Conservation (phyloP, 2,113 vertebrate genomes). For the Bolborhynchus lineola region DNA sequence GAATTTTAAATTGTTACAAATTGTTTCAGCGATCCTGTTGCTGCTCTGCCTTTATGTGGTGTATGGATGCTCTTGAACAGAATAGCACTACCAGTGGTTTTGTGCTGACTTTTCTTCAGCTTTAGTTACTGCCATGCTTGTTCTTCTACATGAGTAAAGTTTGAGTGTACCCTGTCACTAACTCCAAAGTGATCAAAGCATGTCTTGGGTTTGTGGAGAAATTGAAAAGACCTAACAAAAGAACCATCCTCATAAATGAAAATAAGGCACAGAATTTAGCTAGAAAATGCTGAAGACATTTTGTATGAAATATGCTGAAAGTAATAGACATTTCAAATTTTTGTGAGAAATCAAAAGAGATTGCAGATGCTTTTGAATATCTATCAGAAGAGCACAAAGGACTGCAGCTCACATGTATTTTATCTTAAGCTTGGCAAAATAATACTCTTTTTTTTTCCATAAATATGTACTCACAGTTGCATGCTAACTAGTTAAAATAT, state of each 20-base stretch:
- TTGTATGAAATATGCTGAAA: not conserved
- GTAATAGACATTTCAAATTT: not conserved
- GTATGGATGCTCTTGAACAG: not conserved
- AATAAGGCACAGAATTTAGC: not conserved
- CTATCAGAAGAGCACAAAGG: not conserved
- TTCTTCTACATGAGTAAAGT: not conserved
- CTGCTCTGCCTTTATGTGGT: not conserved
- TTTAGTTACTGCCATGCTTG: not conserved
- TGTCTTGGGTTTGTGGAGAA: not conserved
- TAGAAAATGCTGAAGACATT: not conserved
- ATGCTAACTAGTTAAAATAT: not conserved
- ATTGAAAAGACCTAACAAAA: not conserved
- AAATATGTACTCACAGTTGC: not conserved
- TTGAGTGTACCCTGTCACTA: not conserved
- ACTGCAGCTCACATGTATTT: not conserved
- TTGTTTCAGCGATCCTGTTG: not conserved
- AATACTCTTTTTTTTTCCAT: not conserved
- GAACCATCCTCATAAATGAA: not conserved
- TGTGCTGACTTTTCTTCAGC: not conserved
- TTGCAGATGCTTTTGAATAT: not conserved
- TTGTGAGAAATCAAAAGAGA: not conserved
- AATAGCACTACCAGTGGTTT: not conserved
- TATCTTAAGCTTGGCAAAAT: not conserved
- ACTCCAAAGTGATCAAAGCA: not conserved
- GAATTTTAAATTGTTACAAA: not conserved